Evolutionary conservation across 2,113 vertebrate species (phyloP).

Genomic region (Eulemur macaco): DNA sequence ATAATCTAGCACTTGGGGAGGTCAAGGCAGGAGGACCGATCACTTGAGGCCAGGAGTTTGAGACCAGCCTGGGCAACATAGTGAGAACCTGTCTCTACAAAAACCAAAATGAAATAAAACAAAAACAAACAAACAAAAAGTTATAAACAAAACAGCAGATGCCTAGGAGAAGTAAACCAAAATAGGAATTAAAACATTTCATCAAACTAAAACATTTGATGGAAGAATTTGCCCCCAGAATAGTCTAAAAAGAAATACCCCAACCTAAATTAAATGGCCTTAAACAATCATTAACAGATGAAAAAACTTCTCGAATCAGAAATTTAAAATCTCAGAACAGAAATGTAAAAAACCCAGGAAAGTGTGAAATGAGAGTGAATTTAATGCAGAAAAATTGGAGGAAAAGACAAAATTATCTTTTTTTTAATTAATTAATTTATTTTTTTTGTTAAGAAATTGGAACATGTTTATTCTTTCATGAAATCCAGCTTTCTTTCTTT

Average conservation of each 20-base stretch:
- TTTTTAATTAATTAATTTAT: too few relatives aligned
- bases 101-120: too few relatives aligned
- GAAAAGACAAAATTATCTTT: neutral
- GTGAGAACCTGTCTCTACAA: too few relatives aligned
- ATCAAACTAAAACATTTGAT: too few relatives aligned
- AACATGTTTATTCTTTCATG: too few relatives aligned
- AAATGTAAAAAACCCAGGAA: neutral
- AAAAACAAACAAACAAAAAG: too few relatives aligned
- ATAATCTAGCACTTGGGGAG: too few relatives aligned
- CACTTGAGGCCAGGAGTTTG: too few relatives aligned
- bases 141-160: neutral
- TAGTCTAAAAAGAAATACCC: neutral
- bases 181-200: neutral
- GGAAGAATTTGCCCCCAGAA: neutral
- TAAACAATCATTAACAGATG: neutral
- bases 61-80: too few relatives aligned
- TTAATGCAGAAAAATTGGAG: neutral
- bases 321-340: neutral
- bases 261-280: neutral
- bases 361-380: neutral
- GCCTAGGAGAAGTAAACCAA: neutral
- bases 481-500: too few relatives aligned
- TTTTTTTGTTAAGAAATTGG: too few relatives aligned
- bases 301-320: neutral
- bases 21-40: too few relatives aligned